phyloP scores from a whole-genome alignment of 1,140 invertebrate species.

The Steinernema feltiae region DNA sequence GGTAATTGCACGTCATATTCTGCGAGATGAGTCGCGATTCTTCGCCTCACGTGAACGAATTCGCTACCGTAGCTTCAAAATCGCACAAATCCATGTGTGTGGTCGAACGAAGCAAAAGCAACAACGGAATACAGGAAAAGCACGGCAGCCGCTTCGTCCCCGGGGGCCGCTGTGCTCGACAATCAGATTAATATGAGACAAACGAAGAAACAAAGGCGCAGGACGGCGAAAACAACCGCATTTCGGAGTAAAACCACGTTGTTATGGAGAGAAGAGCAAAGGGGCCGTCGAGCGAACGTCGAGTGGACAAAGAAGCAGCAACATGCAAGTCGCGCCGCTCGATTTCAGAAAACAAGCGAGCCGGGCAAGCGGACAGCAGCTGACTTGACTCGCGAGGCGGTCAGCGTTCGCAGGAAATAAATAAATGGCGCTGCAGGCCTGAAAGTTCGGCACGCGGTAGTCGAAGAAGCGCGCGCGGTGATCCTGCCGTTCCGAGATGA shows the following conservation, averaged over 20 bases:
- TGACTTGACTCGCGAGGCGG: background rate
- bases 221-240: background rate
- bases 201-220: background rate
- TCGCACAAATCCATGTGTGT: background rate
- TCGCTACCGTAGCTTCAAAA: background rate
- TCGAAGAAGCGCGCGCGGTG: too few relatives aligned
- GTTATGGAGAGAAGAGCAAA: background rate
- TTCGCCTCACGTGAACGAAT: too few relatives aligned
- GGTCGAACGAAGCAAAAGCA: background rate
- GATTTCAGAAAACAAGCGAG: background rate
- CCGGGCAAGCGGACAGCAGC: background rate
- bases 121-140: background rate
- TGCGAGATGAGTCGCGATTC: too few relatives aligned
- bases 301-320: background rate
- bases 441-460: too few relatives aligned
- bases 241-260: background rate
- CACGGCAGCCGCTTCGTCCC: background rate
- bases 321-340: background rate
- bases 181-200: constrained; percentile 11
- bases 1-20: background rate
- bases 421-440: too few relatives aligned
- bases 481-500: too few relatives aligned
- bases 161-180: background rate
- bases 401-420: too few relatives aligned
- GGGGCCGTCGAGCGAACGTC: background rate